Evolutionary conservation across 2,797 vertebrate species (phyloP).

Genomic region (Pipistrellus nathusii): DNA sequence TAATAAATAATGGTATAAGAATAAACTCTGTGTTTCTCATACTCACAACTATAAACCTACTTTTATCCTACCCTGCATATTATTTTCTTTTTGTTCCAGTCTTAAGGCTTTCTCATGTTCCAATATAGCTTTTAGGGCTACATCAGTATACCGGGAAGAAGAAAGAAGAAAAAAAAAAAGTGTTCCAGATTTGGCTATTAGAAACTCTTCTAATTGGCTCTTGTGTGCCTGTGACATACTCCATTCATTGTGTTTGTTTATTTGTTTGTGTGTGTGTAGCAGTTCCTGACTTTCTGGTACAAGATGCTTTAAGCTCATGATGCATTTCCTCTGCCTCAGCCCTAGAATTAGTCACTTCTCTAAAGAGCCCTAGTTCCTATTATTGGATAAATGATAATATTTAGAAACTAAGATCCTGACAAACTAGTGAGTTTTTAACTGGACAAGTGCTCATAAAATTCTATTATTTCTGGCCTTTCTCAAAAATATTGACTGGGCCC

Average conservation of each 20-base stretch:
- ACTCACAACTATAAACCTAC: background rate
- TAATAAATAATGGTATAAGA: background rate
- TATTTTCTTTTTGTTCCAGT: background rate
- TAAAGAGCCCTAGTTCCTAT: constrained; percentile 11
- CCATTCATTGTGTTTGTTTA: background rate
- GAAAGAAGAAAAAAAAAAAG: background rate
- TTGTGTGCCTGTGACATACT: background rate
- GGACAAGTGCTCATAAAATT: constrained; percentile 20
- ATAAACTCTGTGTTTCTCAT: background rate
- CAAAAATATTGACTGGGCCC: constrained; percentile 36
- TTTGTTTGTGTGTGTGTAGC: background rate
- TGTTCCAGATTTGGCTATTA: background rate
- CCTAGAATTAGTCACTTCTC: constrained; percentile 42
- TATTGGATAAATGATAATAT: constrained; percentile 39
- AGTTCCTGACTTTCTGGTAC: background rate
- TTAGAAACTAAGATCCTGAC: constrained; percentile 41
- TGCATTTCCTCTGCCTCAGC: background rate
- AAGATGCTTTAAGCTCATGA: background rate
- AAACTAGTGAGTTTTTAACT: constrained; percentile 60
- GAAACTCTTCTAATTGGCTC: background rate
- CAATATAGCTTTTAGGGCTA: background rate
- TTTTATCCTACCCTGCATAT: background rate
- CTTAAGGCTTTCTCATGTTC: background rate
- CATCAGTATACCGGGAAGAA: background rate
- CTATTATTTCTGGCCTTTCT: constrained; percentile 43